Evolutionary conservation across 2,888 invertebrate genomes (phyloP).

Genomic region (Caenorhabditis japonica): DNA sequence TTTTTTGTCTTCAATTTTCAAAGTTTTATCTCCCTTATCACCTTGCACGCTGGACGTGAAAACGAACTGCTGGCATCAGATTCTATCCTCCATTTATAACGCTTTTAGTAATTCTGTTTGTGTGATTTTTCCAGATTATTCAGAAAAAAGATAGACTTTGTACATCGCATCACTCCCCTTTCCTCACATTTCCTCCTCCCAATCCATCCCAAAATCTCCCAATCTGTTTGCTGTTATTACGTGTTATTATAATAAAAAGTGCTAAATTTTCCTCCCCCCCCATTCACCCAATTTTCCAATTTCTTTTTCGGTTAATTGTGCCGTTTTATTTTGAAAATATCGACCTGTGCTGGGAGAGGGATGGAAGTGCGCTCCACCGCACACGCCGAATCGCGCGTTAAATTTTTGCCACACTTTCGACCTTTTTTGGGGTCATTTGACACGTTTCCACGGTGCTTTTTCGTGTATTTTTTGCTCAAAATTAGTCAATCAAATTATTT

Average conservation of each 20-base stretch:
- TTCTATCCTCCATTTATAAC: constrained; percentile 9
- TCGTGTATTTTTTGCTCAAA: no score
- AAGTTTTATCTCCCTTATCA: constrained; percentile 37
- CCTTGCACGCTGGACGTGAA: constrained; percentile 53
- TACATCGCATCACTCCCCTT: constrained; percentile 1
- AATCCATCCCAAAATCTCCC: neutral
- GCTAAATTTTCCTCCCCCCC: no score
- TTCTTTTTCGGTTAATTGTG: neutral
- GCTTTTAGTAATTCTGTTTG: constrained; percentile 2
- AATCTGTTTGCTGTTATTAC: no score
- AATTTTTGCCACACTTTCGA: neutral
- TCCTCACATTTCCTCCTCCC: neutral
- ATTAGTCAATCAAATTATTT: no score
- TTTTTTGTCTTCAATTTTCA: constrained; percentile 1
- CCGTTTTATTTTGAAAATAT: neutral
- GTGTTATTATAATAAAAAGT: no score
- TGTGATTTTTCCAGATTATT: constrained; percentile 3
- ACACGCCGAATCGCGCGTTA: constrained; percentile 8
- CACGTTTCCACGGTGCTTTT: neutral
- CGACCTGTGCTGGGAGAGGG: neutral
- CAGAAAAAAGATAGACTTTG: constrained; percentile 18
- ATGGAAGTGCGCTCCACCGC: constrained; percentile 14
- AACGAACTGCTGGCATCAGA: constrained; percentile 49
- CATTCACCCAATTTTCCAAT: neutral
- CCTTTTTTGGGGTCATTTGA: neutral